phyloP scores from a whole-genome alignment of 1,140 invertebrate genomes.

The Papilio polytes region DNA sequence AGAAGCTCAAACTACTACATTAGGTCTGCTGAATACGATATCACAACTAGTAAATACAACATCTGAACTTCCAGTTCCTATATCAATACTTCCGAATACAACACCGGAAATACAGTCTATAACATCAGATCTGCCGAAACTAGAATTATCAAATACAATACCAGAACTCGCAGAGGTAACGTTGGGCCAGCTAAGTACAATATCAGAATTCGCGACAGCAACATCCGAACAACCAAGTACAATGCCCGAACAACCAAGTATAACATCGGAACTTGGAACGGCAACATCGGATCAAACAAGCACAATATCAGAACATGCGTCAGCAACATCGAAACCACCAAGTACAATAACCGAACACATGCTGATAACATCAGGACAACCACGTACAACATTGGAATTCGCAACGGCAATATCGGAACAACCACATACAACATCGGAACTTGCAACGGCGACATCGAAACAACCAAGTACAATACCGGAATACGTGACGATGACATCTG shows the following conservation, averaged over 20 bases:
- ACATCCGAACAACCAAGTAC: background rate
- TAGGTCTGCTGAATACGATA: background rate
- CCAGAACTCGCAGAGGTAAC: background rate
- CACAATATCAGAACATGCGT: background rate
- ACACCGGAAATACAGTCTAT: background rate
- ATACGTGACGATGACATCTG: background rate
- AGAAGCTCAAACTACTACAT: background rate
- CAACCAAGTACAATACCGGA: background rate
- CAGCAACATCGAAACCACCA: background rate
- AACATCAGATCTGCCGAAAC: background rate
- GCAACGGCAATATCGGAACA: background rate
- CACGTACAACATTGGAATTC: background rate
- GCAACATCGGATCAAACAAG: background rate
- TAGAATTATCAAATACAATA: background rate
- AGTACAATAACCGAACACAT: background rate
- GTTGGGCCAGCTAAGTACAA: background rate
- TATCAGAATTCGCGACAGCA: background rate
- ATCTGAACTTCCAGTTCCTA: background rate
- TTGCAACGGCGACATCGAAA: background rate
- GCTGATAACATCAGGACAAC: background rate
- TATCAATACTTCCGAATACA: background rate
- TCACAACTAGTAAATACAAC: background rate
- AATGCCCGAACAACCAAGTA: background rate
- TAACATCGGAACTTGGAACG: background rate
- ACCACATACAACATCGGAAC: too few relatives aligned